Conservation (phyloP, 2,888 invertebrate genomes). For the Barypeithes pellucidus region DNA sequence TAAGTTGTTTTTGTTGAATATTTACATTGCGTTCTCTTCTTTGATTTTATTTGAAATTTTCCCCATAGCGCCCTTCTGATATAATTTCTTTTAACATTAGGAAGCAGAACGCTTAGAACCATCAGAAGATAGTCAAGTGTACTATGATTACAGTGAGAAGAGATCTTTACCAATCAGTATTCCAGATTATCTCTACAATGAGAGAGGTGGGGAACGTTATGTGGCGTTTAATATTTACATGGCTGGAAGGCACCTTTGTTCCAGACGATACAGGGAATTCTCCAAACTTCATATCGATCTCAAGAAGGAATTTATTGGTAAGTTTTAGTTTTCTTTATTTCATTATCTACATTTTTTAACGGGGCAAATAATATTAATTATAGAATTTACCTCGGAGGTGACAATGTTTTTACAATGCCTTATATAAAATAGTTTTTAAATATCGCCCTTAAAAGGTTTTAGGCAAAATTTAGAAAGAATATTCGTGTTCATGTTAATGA, state of each 20-base stretch:
- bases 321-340: constrained; percentile 36
- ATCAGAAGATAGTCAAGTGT: constrained; percentile 85
- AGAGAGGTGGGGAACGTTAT: constrained; percentile 90
- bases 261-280: constrained; percentile 96
- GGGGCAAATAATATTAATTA: too few relatives aligned
- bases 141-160: constrained; percentile 96
- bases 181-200: constrained; percentile 95
- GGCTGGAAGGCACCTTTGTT: constrained; percentile 98
- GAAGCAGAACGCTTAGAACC: constrained; percentile 90
- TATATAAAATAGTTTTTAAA: too few relatives aligned
- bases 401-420: too few relatives aligned
- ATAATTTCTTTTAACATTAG: constrained; percentile 67
- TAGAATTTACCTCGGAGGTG: too few relatives aligned
- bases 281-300: constrained; percentile 89
- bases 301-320: constrained; percentile 93
- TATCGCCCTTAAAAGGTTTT: too few relatives aligned
- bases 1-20: too few relatives aligned
- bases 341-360: too few relatives aligned
- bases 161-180: constrained; percentile 90
- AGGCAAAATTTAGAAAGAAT: too few relatives aligned
- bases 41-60: background rate
- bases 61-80: background rate
- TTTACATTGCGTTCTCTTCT: background rate
- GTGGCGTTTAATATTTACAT: constrained; percentile 99
- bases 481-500: too few relatives aligned